Evolutionary conservation across 2,113 vertebrate genomes (phyloP).

Genomic region (Rhinopithecus roxellana): DNA sequence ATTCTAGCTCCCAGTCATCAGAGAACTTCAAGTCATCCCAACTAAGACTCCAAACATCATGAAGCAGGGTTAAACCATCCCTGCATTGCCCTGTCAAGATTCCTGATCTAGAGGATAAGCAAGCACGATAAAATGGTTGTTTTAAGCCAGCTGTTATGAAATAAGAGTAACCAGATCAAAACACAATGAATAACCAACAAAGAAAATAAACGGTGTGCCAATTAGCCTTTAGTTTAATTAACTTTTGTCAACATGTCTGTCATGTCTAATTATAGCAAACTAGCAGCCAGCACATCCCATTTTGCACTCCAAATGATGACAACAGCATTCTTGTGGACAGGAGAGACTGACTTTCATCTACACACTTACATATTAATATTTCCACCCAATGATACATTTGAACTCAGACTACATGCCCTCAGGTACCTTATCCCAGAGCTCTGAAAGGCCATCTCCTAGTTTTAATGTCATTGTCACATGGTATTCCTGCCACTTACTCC

Average conservation of each 20-base stretch:
- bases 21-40: neutral
- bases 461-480: neutral
- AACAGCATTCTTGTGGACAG: neutral
- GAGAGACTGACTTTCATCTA: neutral
- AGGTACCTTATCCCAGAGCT: neutral
- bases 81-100: neutral
- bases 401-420: neutral
- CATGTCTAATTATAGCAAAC: neutral
- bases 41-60: neutral
- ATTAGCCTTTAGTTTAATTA: neutral
- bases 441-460: constrained; percentile 8
- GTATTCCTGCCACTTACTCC: neutral
- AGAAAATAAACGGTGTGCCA: neutral
- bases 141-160: neutral
- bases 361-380: neutral
- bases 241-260: neutral
- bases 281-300: neutral
- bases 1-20: neutral
- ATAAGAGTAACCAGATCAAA: constrained; percentile 1
- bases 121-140: neutral
- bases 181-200: neutral
- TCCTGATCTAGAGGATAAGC: neutral
- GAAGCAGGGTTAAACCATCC: neutral
- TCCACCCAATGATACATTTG: neutral
- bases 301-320: neutral